Conservation (phyloP, 1,140 invertebrate species). For the Hycleus phaleratus region DNA sequence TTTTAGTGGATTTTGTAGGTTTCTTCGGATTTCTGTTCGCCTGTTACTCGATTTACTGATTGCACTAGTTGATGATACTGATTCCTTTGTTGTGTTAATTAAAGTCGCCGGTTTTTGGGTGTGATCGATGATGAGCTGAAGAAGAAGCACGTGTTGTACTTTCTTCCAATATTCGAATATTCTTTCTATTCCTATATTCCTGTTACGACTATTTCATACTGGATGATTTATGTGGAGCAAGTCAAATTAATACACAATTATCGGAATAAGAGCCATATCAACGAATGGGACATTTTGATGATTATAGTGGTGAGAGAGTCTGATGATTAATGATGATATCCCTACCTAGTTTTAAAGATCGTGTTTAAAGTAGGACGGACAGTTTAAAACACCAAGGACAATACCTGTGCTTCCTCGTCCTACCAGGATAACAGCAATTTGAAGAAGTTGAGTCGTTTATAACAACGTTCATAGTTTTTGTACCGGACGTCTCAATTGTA, state of each 20-base stretch:
- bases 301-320: no score
- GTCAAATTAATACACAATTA: conserved; percentile 3
- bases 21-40: conserved; percentile 15
- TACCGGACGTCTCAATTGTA: no score
- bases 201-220: conserved; percentile 25
- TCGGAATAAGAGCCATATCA: neutral
- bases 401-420: conserved; percentile 23
- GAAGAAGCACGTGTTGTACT: no score
- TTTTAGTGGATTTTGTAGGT: neutral
- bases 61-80: conserved; percentile 36
- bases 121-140: no score
- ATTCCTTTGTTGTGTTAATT: conserved; percentile 25
- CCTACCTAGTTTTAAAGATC: no score
- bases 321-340: no score
- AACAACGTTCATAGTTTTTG: no score
- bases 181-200: conserved; percentile 17
- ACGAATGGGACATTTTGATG: conserved; percentile 6
- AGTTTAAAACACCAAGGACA: conserved; percentile 21
- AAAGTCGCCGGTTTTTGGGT: neutral
- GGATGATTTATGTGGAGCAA: conserved; percentile 36
- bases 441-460: no score
- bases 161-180: neutral
- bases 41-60: conserved; percentile 24
- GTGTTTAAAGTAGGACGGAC: conserved; percentile 10
- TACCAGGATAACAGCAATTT: conserved; percentile 12